phyloP scores from a whole-genome alignment of 2,113 vertebrate genomes.

The Cryptomyrus ogoouensis region DNA sequence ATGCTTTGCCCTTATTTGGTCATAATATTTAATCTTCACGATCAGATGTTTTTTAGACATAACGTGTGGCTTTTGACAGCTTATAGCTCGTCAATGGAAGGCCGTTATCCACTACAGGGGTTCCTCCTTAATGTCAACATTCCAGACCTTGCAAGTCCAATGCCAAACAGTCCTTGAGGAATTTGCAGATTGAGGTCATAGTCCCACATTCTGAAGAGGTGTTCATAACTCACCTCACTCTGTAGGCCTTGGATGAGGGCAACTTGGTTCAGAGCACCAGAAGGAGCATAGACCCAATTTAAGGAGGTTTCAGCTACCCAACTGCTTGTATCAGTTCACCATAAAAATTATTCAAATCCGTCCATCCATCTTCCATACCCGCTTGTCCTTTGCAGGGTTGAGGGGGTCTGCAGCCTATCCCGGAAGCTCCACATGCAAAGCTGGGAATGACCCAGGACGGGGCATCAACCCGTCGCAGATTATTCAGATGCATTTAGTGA shows the following conservation, averaged over 20 bases:
- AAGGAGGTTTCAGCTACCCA: neutral
- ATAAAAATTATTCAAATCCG: neutral
- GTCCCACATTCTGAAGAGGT: neutral
- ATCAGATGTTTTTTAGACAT: neutral
- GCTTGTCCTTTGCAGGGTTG: neutral
- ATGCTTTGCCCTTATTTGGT: slow-evolving; percentile 33
- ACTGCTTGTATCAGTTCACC: neutral
- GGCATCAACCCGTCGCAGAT: neutral
- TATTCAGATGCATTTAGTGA: neutral
- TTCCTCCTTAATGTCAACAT: neutral
- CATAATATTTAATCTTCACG: neutral
- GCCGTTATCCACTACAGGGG: neutral
- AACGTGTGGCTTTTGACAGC: neutral
- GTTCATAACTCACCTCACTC: neutral
- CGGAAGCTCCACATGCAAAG: neutral
- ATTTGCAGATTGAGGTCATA: neutral
- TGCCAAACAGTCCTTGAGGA: neutral
- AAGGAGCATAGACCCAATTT: neutral
- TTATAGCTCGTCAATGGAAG: neutral
- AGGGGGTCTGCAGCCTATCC: neutral
- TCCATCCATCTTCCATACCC: neutral
- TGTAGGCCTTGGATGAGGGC: neutral
- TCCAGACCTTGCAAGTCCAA: neutral
- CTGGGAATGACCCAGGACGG: neutral
- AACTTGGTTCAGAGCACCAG: neutral